phyloP scores from a whole-genome alignment of 2,797 vertebrate species.

The Malurus splendens region DNA sequence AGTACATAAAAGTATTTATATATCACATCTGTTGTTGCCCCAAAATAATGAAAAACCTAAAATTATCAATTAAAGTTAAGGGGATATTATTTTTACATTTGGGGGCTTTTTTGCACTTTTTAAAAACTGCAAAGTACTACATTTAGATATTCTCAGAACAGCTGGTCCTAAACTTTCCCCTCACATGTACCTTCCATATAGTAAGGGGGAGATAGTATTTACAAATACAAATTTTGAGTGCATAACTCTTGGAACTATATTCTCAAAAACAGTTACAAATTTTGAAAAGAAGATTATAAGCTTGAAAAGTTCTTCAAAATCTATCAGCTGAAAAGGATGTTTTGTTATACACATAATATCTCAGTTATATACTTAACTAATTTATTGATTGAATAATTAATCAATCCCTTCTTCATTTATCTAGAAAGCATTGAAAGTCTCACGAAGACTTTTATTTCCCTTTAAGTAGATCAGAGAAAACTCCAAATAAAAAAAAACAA shows the following conservation, averaged over 20 bases:
- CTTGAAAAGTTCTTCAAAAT: background rate
- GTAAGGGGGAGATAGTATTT: background rate
- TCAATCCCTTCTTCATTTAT: background rate
- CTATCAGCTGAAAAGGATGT: accelerated
- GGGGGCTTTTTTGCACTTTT: accelerated
- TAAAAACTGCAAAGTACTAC: accelerated
- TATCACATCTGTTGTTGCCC: background rate
- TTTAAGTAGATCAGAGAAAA: background rate
- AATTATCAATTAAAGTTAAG: background rate
- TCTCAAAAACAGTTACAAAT: background rate
- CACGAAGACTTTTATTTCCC: background rate
- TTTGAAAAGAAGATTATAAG: background rate
- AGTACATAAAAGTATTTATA: background rate
- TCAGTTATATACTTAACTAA: background rate
- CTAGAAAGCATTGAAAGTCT: background rate
- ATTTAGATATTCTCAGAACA: background rate
- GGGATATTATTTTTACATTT: background rate
- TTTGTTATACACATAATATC: background rate
- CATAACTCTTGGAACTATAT: background rate
- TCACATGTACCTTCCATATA: background rate
- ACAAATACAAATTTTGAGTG: background rate
- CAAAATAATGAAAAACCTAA: background rate
- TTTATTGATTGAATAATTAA: background rate
- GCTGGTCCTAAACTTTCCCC: background rate
- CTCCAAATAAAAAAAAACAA: background rate